These are phyloP conservation scores for Pseudotriccus pelzelni DNA, from an alignment of 2,797 vertebrate species.

Conservation along the genomic window DNA sequence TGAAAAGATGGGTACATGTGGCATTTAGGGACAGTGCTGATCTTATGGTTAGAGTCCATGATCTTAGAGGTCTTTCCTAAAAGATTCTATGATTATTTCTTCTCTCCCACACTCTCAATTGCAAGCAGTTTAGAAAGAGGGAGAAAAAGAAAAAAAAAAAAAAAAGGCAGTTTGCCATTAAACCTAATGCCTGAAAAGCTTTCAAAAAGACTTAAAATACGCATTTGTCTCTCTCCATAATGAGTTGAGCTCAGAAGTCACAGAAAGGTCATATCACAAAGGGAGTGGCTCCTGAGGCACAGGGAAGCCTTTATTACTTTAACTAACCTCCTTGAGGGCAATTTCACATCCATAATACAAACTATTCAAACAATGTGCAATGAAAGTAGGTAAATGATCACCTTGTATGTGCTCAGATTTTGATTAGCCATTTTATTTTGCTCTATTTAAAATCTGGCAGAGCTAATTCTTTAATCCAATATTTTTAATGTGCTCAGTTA, in stretches of 20 bases:
- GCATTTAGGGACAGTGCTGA: neutral
- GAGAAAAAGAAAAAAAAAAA: no score
- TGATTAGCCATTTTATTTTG: slow-evolving; percentile 32
- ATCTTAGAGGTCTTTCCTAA: neutral
- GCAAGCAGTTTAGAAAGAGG: neutral
- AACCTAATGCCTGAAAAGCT: neutral
- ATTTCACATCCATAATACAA: slow-evolving; percentile 51
- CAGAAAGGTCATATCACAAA: slow-evolving; percentile 61
- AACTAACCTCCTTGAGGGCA: slow-evolving; percentile 48
- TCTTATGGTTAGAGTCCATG: neutral
- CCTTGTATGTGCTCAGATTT: slow-evolving; percentile 6
- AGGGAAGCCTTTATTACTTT: slow-evolving; percentile 63
- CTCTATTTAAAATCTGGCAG: neutral
- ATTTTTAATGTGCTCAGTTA: neutral
- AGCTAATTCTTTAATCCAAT: slow-evolving; percentile 15
- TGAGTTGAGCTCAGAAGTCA: slow-evolving; percentile 45
- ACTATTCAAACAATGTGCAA: slow-evolving; percentile 19
- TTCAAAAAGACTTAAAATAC: slow-evolving; percentile 30
- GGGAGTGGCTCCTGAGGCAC: slow-evolving; percentile 51
- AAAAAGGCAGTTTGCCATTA: neutral
- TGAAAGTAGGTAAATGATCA: slow-evolving; percentile 27
- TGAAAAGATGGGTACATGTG: neutral
- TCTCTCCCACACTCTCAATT: neutral
- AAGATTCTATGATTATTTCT: neutral
- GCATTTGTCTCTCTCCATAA: slow-evolving; percentile 39